Conservation (phyloP, 2,888 invertebrate genomes). For the Ditylenchus weischeri region DNA sequence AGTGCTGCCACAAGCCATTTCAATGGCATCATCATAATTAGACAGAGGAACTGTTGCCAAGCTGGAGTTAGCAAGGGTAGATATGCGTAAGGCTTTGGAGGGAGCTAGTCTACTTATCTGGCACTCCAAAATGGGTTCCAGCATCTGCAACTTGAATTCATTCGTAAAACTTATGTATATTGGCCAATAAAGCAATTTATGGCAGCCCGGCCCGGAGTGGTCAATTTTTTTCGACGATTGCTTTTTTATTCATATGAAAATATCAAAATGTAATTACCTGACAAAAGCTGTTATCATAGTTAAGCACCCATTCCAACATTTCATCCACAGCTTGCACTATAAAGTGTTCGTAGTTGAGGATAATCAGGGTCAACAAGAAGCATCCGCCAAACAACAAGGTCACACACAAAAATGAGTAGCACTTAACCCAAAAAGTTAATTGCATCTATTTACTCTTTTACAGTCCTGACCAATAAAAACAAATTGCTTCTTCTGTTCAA, state of each 20-base stretch:
- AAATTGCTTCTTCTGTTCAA: slow-evolving; percentile 29
- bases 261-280: not conserved
- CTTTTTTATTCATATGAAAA: too few relatives aligned
- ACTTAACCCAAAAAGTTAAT: slow-evolving; percentile 20
- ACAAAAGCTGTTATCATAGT: slow-evolving; percentile 3
- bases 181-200: too few relatives aligned
- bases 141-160: not conserved
- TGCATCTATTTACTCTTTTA: slow-evolving; percentile 4
- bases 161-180: too few relatives aligned
- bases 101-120: slow-evolving; percentile 10
- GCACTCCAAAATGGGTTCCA: slow-evolving; percentile 25
- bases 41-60: slow-evolving; percentile 1
- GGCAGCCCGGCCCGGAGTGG: too few relatives aligned
- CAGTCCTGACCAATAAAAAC: slow-evolving; percentile 13
- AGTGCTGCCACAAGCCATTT: slow-evolving; percentile 5
- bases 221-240: too few relatives aligned
- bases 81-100: not conserved
- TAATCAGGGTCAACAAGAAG: slow-evolving; percentile 15
- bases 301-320: slow-evolving; percentile 4
- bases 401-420: slow-evolving; percentile 23
- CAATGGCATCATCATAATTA: slow-evolving; percentile 14
- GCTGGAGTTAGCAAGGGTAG: not conserved
- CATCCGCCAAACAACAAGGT: slow-evolving; percentile 19
- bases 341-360: slow-evolving; percentile 20
- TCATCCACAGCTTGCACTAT: slow-evolving; percentile 14